These are phyloP conservation scores for Altica lythri DNA, from an alignment of 2,888 invertebrate species.

Conservation along the genomic window DNA sequence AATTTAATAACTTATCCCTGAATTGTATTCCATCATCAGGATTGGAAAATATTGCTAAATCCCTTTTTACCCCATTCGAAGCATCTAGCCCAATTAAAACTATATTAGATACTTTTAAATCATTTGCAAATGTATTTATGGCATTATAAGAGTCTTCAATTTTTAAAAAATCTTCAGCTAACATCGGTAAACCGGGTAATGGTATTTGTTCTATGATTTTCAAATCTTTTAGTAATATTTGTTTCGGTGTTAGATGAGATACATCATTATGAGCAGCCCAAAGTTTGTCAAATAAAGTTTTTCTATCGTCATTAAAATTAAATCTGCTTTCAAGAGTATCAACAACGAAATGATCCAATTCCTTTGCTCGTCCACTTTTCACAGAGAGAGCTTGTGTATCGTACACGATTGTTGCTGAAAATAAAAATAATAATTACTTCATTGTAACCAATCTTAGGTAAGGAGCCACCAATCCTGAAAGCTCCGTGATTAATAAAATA, in stretches of 20 bases:
- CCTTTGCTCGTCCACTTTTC: constrained; percentile 69
- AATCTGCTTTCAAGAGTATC: constrained; percentile 63
- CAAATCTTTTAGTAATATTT: constrained; percentile 76
- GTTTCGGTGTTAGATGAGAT: constrained; percentile 64
- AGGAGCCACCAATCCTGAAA: too few relatives aligned
- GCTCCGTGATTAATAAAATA: background rate
- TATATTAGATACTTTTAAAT: constrained; percentile 56
- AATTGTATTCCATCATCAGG: constrained; percentile 52
- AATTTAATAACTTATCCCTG: constrained; percentile 50
- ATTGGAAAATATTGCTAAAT: constrained; percentile 58
- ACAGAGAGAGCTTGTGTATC: constrained; percentile 80
- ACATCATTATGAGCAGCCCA: constrained; percentile 71
- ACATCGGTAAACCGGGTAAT: constrained; percentile 65
- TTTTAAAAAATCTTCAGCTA: constrained; percentile 65
- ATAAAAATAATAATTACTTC: too few relatives aligned
- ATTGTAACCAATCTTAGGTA: background rate
- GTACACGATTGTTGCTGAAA: constrained; percentile 74
- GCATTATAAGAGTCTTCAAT: constrained; percentile 59
- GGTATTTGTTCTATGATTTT: constrained; percentile 66
- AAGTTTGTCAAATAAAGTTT: constrained; percentile 59
- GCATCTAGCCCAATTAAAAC: constrained; percentile 69
- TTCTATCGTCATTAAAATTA: constrained; percentile 56
- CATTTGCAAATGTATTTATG: constrained; percentile 59
- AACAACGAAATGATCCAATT: constrained; percentile 67
- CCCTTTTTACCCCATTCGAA: constrained; percentile 60